Evolutionary conservation across 2,888 invertebrate genomes (phyloP).

Genomic region (Clepsis dumicolana): DNA sequence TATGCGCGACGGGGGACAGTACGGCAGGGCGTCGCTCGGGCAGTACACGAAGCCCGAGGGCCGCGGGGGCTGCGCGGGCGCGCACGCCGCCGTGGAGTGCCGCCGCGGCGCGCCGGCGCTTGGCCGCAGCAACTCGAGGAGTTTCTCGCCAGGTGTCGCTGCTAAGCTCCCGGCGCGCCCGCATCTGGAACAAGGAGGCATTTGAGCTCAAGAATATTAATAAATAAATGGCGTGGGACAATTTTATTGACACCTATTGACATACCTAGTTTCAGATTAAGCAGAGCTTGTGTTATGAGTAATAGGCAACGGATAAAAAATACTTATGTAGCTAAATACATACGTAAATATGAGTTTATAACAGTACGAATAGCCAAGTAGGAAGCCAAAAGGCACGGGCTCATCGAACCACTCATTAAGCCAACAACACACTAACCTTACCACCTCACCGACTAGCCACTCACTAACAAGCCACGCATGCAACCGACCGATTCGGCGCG

Average conservation of each 20-base stretch:
- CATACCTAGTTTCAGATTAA: no score
- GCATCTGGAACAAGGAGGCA: slow-evolving; percentile 58
- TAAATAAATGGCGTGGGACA: no score
- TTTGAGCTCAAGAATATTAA: neutral
- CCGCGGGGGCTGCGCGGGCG: slow-evolving; percentile 61
- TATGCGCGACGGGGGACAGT: slow-evolving; percentile 81
- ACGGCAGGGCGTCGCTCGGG: slow-evolving; percentile 82
- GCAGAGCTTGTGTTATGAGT: no score
- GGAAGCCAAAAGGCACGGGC: neutral
- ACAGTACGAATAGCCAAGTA: neutral
- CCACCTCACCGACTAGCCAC: neutral
- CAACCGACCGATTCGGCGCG: slow-evolving; percentile 20
- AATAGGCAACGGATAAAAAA: no score
- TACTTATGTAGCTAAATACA: no score
- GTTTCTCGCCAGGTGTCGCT: slow-evolving; percentile 82
- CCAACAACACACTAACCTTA: slow-evolving; percentile 3
- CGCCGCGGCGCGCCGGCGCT: slow-evolving; percentile 77
- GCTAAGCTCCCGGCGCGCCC: slow-evolving; percentile 83
- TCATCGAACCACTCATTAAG: slow-evolving; percentile 12
- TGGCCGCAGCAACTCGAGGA: slow-evolving; percentile 84
- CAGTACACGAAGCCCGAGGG: slow-evolving; percentile 80
- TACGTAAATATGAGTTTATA: neutral
- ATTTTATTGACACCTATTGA: no score
- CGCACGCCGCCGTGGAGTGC: slow-evolving; percentile 77
- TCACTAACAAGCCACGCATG: slow-evolving; percentile 17